phyloP scores from a whole-genome alignment of 2,888 invertebrate species.

The Hypena proboscidalis region DNA sequence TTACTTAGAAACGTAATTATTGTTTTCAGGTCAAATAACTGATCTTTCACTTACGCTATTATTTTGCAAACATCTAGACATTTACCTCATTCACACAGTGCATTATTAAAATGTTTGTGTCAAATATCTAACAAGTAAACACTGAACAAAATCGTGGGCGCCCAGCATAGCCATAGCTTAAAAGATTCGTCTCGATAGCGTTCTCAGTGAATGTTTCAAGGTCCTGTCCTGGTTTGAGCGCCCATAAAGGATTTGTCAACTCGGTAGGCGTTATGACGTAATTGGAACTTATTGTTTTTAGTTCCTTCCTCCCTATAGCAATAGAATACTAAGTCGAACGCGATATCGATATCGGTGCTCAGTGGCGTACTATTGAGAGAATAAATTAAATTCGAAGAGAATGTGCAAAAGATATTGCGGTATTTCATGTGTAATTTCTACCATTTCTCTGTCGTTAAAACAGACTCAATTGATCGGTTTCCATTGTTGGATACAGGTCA shows the following conservation, averaged over 20 bases:
- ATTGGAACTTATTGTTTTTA: constrained; percentile 57
- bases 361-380: neutral
- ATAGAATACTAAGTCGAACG: constrained; percentile 5
- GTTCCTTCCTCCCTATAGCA: constrained; percentile 34
- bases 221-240: constrained; percentile 77
- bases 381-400: constrained; percentile 18
- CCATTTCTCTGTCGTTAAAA: neutral
- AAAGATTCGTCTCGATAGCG: constrained; percentile 80
- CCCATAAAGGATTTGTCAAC: constrained; percentile 81
- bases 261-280: constrained; percentile 75
- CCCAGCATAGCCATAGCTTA: constrained; percentile 60
- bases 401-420: constrained; percentile 14
- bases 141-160: constrained; percentile 69
- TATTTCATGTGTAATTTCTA: constrained; percentile 9
- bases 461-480: too few relatives aligned
- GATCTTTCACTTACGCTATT: constrained; percentile 39
- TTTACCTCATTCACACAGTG: constrained; percentile 8
- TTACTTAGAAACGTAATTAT: constrained; percentile 34
- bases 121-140: constrained; percentile 29
- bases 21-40: constrained; percentile 42
- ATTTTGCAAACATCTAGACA: constrained; percentile 16
- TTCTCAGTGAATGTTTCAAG: constrained; percentile 82
- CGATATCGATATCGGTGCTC: neutral
- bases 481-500: too few relatives aligned
- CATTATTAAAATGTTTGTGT: constrained; percentile 7